Evolutionary conservation across 2,113 vertebrate genomes (phyloP), one percentile per base, ranked within the genome.

Genomic region (Tragulus kanchil): DNA sequence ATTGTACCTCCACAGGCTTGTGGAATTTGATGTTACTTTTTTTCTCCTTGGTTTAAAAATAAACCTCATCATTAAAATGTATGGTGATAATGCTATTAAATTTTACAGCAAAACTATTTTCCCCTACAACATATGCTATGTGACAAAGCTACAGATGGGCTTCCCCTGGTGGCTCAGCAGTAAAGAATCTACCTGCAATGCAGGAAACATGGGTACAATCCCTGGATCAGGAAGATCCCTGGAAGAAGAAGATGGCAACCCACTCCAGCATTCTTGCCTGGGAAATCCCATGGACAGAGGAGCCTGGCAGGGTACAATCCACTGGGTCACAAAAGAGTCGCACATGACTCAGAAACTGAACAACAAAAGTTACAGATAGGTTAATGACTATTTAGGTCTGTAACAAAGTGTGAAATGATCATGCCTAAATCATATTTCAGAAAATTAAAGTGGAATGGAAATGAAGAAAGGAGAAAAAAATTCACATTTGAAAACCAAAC

Each of bases 31-130:
- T 69, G 11, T 79, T 86, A 86, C n/a, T n/a, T n/a, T 64, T 85
- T 77, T 89, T 89, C 81, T 93, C 15, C 52, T 69, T 77, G 31
- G 59, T 95, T 87, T 94, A 69, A 95, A 86, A 86, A 69, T n/a
- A 84, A 93, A 77, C 64, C 36, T 96, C 31, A 71, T 16, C 67
- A 75, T 97, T 81, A 89, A n/a, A 93, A 78, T 92, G 65, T 84
- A 86, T 58, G 93, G 8, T 75, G 8, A 69, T 64, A n/a, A 65
- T 50, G 58, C 52, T 50, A 93, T 62, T 93, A 93, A 94, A 92
- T 92, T 89, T 85, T 75, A 95, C 21, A 86, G 64, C 14, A 95
- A 54, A 94, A 84, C 16, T 56, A 79, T 88, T n/a, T 85, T 75
- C 59, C 62, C 94, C 58, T 85, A 82, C 90, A 52, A 52, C 26